Base-by-base conservation (phyloP, 2,797 vertebrate species). In the Oryzias sinensis region DNA sequence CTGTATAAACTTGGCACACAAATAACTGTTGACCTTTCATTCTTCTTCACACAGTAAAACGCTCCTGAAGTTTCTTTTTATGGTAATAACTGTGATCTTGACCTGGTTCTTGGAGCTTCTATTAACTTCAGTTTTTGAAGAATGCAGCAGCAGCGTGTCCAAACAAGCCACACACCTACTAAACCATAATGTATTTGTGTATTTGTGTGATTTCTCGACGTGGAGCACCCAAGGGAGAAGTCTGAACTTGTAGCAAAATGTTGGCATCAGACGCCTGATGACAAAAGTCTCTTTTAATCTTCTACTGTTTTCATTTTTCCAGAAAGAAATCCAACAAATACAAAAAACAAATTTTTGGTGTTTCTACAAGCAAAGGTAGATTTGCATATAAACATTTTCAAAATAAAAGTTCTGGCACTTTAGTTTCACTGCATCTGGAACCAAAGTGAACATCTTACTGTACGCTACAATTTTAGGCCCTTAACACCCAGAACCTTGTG, bases 91-190 rank as follows among this genome's bases (percentile, higher is more conserved):
- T n/a, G n/a, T n/a, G n/a, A n/a, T n/a, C n/a, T n/a, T n/a, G n/a
- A n/a, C n/a, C n/a, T n/a, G n/a, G 18, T 18, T 44, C 14, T 41
- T 14, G 43, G 5, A 41, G 7, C 52, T 43, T 43, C 17, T 43
- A 16, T 29, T 17, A 20, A 20, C 15, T 3, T n/a, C 1, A 48
- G 6, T 29, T 24, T 18, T 25, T n/a, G 50, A 11, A 37, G 5
- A 0, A 17, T 1, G 20, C 42, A 16, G 18, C 47, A 45, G 1
- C 5, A 4, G 41, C 74, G 14, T 64, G 75, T 33, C 42, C 2
- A 1, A 4, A 63, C 75, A 73, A 14, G 72, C 51, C 40, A 3
- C 5, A 40, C 5, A 2, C n/a, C 51, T n/a, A 15, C 58, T 29
- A 37, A 4, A 7, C 22, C 41, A 5, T 15, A 14, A 5, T 5